phyloP scores from a whole-genome alignment of 2,888 invertebrate genomes.

The Ochropacha duplaris region DNA sequence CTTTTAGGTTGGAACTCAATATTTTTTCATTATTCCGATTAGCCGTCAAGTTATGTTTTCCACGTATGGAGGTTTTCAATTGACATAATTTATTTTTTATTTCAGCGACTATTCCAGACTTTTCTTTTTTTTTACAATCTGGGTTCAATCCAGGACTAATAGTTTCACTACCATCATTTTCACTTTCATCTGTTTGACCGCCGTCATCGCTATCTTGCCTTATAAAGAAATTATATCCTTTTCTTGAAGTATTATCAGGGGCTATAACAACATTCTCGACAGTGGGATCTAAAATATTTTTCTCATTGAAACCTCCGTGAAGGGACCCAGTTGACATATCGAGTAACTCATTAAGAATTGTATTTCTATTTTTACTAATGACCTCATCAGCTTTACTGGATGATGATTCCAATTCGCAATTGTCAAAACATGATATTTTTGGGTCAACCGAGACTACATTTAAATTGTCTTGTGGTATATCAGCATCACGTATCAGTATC shows the following conservation, averaged over 20 bases:
- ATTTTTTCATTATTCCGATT: constrained; percentile 34
- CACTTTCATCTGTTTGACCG: constrained; percentile 13
- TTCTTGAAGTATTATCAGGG: constrained; percentile 21
- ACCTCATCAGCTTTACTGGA: neutral
- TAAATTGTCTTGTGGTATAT: neutral
- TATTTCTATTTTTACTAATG: constrained; percentile 24
- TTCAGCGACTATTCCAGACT: constrained; percentile 12
- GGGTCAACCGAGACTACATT: neutral
- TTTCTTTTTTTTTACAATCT: constrained; percentile 23
- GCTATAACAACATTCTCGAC: constrained; percentile 3
- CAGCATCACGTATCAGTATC: neutral
- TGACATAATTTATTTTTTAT: constrained; percentile 27
- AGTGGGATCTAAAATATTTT: constrained; percentile 22
- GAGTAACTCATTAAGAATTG: constrained; percentile 46
- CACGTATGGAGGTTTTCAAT: constrained; percentile 18
- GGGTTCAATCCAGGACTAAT: constrained; percentile 15
- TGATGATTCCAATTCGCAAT: neutral
- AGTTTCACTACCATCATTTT: constrained; percentile 4
- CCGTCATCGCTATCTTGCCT: constrained; percentile 39
- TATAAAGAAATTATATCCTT: constrained; percentile 43
- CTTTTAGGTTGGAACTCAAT: constrained; percentile 24
- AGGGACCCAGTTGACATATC: constrained; percentile 48
- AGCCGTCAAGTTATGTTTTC: constrained; percentile 8
- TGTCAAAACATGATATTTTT: neutral
- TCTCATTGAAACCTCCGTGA: constrained; percentile 24